phyloP scores from a whole-genome alignment of 2,113 vertebrate species.

The Hippocampus abdominalis region DNA sequence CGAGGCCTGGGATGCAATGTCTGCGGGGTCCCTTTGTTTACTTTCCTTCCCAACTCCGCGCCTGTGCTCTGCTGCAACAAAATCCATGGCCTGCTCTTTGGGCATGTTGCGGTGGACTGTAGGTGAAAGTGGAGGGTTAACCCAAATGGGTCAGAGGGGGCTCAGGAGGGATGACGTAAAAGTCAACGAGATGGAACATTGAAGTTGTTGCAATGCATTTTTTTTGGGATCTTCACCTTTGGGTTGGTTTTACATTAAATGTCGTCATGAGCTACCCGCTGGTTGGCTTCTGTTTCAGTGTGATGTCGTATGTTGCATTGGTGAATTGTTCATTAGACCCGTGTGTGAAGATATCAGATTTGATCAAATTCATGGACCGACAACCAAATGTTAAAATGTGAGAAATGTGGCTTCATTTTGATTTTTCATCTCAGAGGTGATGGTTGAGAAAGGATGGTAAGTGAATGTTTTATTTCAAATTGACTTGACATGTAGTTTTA shows the following conservation, averaged over 20 bases:
- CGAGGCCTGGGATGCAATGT: conserved; percentile 67
- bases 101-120: conserved; percentile 72
- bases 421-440: neutral
- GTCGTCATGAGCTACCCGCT: neutral
- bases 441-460: neutral
- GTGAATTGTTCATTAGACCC: neutral
- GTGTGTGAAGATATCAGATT: neutral
- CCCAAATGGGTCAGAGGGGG: conserved; percentile 8
- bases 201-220: neutral
- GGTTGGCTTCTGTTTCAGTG: neutral
- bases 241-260: neutral
- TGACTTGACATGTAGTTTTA: neutral
- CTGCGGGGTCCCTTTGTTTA: conserved; percentile 58
- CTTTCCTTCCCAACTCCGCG: conserved; percentile 55
- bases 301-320: neutral
- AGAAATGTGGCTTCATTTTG: neutral
- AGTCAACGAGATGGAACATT: neutral
- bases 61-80: conserved; percentile 66
- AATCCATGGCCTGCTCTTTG: conserved; percentile 76
- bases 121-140: conserved; percentile 46
- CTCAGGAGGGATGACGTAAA: conserved; percentile 7
- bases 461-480: neutral
- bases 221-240: too few species aligned
- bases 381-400: neutral
- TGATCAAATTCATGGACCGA: neutral